phyloP scores from a whole-genome alignment of 2,113 vertebrate genomes.

The Callithrix jacchus region DNA sequence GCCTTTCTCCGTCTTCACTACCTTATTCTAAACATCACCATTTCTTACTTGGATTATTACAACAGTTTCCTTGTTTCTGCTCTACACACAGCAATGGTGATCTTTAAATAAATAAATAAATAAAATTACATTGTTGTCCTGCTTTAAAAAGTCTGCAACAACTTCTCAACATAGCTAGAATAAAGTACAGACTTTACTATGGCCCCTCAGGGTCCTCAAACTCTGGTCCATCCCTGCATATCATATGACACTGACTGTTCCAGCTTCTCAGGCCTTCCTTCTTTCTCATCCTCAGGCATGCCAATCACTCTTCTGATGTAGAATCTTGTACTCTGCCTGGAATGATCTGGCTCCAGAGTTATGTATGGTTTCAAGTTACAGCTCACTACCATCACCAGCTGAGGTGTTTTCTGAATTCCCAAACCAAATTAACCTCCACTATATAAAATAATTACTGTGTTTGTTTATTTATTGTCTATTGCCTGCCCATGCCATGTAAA shows the following conservation, averaged over 20 bases:
- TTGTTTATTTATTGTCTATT: background rate
- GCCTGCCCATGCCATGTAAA: background rate
- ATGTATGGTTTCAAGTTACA: background rate
- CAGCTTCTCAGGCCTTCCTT: background rate
- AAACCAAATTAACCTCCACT: background rate
- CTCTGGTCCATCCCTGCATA: too few relatives aligned
- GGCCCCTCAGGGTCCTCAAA: background rate
- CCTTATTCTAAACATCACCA: background rate
- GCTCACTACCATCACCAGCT: background rate
- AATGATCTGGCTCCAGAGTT: background rate
- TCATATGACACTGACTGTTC: background rate
- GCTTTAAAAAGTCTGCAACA: background rate
- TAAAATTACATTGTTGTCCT: background rate
- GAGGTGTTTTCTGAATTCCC: background rate
- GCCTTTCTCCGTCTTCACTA: background rate
- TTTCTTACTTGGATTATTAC: background rate
- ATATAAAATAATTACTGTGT: background rate
- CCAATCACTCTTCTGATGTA: background rate
- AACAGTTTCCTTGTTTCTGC: background rate
- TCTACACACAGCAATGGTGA: background rate
- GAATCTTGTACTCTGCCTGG: background rate
- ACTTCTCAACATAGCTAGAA: background rate
- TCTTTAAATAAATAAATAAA: background rate
- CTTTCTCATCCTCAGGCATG: background rate
- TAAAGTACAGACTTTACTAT: background rate